Percentiles rank a stretch among this genome's conserved stretches.
phyloP scores from a whole-genome alignment of 2,888 invertebrate species.

The Morpho helenor region DNA sequence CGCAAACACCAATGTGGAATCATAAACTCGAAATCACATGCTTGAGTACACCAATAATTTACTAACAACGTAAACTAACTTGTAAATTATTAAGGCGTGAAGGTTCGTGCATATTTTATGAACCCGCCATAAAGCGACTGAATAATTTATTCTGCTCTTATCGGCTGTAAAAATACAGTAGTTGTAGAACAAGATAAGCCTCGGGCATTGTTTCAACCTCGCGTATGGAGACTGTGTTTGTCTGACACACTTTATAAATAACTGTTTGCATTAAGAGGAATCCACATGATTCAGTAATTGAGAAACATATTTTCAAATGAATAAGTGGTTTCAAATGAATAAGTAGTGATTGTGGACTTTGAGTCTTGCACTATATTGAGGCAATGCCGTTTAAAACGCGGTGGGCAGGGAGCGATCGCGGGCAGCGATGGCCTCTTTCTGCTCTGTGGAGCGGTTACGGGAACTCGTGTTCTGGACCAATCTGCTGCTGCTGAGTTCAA shows the following conservation, averaged over 20 bases:
- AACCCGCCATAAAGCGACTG: slow-evolving; percentile 17
- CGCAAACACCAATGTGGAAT: too few species aligned
- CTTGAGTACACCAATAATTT: slow-evolving; percentile 4
- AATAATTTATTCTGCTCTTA: slow-evolving; percentile 31
- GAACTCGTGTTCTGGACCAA: too few species aligned
- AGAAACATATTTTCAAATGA: too few species aligned
- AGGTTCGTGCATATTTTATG: slow-evolving; percentile 25
- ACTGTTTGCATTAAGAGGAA: slow-evolving; percentile 4
- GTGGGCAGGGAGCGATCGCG: too few species aligned
- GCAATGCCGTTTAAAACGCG: too few species aligned
- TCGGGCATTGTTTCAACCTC: slow-evolving; percentile 31
- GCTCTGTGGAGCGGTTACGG: too few species aligned
- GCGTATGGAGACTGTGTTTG: slow-evolving; percentile 32
- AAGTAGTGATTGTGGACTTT: too few species aligned
- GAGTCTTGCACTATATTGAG: too few species aligned
- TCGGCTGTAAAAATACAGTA: slow-evolving; percentile 37
- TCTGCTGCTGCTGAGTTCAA: too few species aligned
- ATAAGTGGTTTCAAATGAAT: too few species aligned
- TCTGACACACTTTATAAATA: slow-evolving; percentile 29
- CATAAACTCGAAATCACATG: not conserved
- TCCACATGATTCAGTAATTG: not conserved
- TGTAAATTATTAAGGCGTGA: slow-evolving; percentile 20
- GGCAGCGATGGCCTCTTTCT: too few species aligned
- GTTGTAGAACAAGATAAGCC: slow-evolving; percentile 32
- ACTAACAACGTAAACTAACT: slow-evolving; percentile 11